Conservation (phyloP, 1,140 invertebrate species). For the Diprion similis region DNA sequence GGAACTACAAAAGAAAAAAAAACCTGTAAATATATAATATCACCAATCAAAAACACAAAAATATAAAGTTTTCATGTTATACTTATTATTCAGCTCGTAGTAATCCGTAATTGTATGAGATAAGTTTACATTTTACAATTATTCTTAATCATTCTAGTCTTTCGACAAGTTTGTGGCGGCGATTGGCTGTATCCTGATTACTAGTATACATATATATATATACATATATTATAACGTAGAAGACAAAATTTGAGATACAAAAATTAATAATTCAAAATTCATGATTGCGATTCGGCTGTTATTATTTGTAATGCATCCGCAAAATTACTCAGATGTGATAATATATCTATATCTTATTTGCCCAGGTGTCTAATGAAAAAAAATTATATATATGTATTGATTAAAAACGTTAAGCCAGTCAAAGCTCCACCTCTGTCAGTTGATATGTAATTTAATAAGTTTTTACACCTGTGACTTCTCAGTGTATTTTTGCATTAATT, state of each 20-base stretch:
- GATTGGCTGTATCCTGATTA: constrained; percentile 32
- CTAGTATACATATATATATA: background rate
- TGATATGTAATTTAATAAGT: constrained; percentile 45
- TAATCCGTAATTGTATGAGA: background rate
- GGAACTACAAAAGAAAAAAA: background rate
- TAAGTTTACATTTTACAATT: constrained; percentile 28
- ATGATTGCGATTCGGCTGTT: background rate
- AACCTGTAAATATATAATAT: background rate
- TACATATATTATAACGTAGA: background rate
- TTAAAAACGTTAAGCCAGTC: constrained; percentile 25
- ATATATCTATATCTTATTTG: background rate
- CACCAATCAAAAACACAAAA: background rate
- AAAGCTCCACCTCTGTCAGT: constrained; percentile 43
- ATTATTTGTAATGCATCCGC: background rate
- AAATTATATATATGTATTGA: background rate
- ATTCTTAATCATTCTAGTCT: constrained; percentile 58
- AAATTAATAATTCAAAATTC: background rate
- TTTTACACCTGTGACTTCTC: constrained; percentile 21
- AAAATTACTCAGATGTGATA: background rate
- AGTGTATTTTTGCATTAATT: background rate
- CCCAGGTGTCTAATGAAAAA: background rate
- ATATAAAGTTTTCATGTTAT: constrained; percentile 4
- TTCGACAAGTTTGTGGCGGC: constrained; percentile 45
- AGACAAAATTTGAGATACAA: background rate
- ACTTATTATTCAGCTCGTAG: background rate